phyloP scores from a whole-genome alignment of 2,888 invertebrate genomes.

The Leptopilina myrica region DNA sequence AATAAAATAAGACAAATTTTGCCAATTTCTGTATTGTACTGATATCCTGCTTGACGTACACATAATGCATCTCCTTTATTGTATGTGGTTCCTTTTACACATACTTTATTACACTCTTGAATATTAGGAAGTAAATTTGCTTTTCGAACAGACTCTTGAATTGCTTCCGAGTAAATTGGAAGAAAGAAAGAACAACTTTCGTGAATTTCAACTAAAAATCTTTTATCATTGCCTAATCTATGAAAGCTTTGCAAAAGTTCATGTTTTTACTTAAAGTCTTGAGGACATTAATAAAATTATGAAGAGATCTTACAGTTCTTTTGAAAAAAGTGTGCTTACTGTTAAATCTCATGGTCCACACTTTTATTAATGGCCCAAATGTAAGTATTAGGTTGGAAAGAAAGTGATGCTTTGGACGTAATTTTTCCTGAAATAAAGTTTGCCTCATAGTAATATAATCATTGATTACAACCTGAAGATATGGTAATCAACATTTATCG shows the following conservation, averaged over 20 bases:
- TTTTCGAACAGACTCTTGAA: too few relatives aligned
- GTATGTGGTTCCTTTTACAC: not conserved
- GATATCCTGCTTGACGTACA: constrained; percentile 45
- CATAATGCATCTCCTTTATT: constrained; percentile 2
- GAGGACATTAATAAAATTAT: constrained; percentile 26
- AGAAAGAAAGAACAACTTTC: not conserved
- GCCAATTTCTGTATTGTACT: not conserved
- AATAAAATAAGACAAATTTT: too few relatives aligned
- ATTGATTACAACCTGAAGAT: constrained; percentile 47
- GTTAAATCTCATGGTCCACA: constrained; percentile 59
- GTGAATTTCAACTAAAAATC: constrained; percentile 12
- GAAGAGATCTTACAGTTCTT: constrained; percentile 43
- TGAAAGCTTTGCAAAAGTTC: constrained; percentile 9
- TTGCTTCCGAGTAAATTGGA: constrained; percentile 38
- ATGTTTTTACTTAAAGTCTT: constrained; percentile 22
- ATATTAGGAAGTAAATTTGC: not conserved
- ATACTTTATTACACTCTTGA: constrained; percentile 29
- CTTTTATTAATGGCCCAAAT: constrained; percentile 56
- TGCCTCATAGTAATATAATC: constrained; percentile 50
- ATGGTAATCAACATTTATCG: constrained; percentile 50
- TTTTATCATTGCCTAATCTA: not conserved
- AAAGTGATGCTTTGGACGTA: constrained; percentile 57
- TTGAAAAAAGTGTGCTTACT: constrained; percentile 62
- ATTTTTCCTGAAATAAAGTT: constrained; percentile 45
- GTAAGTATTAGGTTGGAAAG: constrained; percentile 47